Evolutionary conservation across 2,888 invertebrate genomes (phyloP).

Genomic region (Drosophila bunnanda): DNA sequence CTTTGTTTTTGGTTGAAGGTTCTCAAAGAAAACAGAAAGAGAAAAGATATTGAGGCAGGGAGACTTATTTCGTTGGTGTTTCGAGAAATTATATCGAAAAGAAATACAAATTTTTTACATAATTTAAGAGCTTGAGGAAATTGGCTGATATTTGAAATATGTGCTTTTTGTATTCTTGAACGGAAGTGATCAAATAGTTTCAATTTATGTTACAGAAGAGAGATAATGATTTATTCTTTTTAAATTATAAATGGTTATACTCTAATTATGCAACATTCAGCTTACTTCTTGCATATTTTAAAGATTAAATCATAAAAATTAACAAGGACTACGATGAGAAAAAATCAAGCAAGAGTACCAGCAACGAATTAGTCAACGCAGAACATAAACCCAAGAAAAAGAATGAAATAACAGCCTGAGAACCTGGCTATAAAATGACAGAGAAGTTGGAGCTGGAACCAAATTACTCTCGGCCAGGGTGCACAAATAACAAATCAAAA

Average conservation of each 20-base stretch:
- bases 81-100: conserved; percentile 34
- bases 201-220: not conserved
- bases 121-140: conserved; percentile 17
- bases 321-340: too few species aligned
- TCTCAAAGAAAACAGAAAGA: conserved; percentile 12
- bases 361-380: conserved; percentile 27
- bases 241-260: too few species aligned
- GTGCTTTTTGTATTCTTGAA: not conserved
- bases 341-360: conserved; percentile 23
- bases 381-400: conserved; percentile 5
- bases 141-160: conserved; percentile 7
- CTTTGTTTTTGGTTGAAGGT: conserved; percentile 28
- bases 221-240: too few species aligned
- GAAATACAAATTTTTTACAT: conserved; percentile 52
- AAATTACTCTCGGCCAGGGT: conserved; percentile 60
- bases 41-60: not conserved
- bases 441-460: conserved; percentile 45
- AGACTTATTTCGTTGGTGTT: conserved; percentile 11
- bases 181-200: conserved; percentile 4
- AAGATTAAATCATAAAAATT: not conserved
- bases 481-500: conserved; percentile 75
- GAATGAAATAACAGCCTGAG: conserved; percentile 56
- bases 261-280: too few species aligned
- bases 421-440: conserved; percentile 63
- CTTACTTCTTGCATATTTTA: not conserved